These are phyloP conservation scores for Iselma pallidipennis DNA, from an alignment of 2,888 invertebrate genomes.

Conservation along the genomic window DNA sequence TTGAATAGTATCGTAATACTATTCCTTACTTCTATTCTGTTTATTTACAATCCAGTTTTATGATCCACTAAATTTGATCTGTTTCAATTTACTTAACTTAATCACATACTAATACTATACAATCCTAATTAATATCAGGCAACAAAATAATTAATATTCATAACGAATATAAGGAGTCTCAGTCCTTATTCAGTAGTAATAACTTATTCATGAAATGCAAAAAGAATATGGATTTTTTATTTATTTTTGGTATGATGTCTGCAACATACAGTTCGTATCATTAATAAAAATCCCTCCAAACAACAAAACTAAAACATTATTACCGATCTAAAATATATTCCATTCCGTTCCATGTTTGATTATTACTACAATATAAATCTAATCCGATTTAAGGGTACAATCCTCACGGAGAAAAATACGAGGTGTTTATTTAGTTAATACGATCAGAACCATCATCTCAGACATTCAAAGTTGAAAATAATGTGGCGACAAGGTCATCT, in stretches of 20 bases:
- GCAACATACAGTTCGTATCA: conserved; percentile 24
- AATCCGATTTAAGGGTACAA: conserved; percentile 8
- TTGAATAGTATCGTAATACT: conserved; percentile 18
- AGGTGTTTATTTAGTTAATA: conserved; percentile 18
- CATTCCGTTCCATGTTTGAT: conserved; percentile 9
- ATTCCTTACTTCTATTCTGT: conserved; percentile 22
- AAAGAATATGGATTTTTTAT: conserved; percentile 21
- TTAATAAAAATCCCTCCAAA: conserved; percentile 26
- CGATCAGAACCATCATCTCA: conserved; percentile 16
- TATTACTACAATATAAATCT: conserved; percentile 14
- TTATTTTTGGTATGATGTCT: conserved; percentile 28
- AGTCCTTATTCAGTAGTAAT: conserved; percentile 4
- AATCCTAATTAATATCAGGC: conserved; percentile 16
- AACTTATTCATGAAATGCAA: conserved; percentile 27
- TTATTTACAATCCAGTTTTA: conserved; percentile 28
- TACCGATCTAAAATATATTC: conserved; percentile 14
- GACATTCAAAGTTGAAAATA: conserved; percentile 16
- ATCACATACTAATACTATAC: conserved; percentile 13
- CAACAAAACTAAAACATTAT: conserved; percentile 19
- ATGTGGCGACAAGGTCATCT: conserved; percentile 25
- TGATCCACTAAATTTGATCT: conserved; percentile 24
- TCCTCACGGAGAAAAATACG: conserved; percentile 2
- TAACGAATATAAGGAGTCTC: conserved; percentile 8
- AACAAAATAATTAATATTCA: conserved; percentile 3
- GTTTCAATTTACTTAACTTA: conserved; percentile 9